A percentile compares a stretch with the other conserved stretches of the same genome.
Evolutionary conservation across 2,113 vertebrate species (phyloP).

Genomic region (Strix uralensis): DNA sequence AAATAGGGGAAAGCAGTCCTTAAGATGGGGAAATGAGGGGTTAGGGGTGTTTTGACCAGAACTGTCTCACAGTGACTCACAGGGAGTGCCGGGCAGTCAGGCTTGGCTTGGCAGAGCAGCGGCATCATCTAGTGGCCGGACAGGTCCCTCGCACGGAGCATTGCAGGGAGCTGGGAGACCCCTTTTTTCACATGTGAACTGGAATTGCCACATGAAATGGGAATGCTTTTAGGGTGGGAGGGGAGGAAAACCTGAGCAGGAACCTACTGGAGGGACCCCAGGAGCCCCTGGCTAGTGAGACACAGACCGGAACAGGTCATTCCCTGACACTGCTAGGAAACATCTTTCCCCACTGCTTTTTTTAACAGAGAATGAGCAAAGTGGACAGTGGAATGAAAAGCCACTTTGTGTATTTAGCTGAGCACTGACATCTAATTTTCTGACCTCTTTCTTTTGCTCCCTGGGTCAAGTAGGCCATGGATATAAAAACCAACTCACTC

Average conservation of each 20-base stretch:
- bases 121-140: slow-evolving; percentile 37
- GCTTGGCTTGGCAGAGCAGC: background rate
- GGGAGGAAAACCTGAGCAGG: background rate
- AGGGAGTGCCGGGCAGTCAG: background rate
- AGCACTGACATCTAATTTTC: background rate
- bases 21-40: background rate
- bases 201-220: background rate
- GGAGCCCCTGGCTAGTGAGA: background rate
- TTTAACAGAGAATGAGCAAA: background rate
- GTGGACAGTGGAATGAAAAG: background rate
- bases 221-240: background rate
- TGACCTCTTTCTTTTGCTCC: background rate
- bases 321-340: background rate
- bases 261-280: background rate
- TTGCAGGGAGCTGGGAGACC: background rate
- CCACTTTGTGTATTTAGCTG: background rate
- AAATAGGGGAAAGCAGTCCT: background rate
- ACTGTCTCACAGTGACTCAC: background rate
- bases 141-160: background rate
- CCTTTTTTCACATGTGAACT: background rate
- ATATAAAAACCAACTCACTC: background rate
- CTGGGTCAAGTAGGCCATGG: background rate
- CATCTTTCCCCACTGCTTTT: background rate
- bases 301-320: background rate
- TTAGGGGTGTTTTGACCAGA: background rate